Evolutionary conservation across 2,888 invertebrate species (phyloP).

Genomic region (Eucera pruinosa): DNA sequence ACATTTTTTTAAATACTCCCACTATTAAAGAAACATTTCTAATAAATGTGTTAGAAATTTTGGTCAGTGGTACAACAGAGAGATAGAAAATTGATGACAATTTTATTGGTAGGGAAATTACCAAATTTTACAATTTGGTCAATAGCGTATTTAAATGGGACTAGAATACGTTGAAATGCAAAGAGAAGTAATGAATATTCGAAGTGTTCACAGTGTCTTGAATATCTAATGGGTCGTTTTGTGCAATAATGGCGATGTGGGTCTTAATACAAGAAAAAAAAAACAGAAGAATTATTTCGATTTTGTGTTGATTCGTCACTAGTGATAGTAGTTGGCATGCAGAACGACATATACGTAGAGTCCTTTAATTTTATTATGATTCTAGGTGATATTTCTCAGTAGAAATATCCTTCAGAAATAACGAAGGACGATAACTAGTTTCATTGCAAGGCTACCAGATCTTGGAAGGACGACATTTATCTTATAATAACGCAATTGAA

Average conservation of each 20-base stretch:
- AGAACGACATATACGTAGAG: neutral
- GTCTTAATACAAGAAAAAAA: no score
- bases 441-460: conserved; percentile 27
- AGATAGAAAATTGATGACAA: no score
- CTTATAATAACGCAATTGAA: no score
- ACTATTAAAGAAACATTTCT: no score
- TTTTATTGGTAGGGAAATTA: neutral
- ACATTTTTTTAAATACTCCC: no score
- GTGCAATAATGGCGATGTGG: no score
- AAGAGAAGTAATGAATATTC: neutral
- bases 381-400: conserved; percentile 6
- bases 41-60: no score
- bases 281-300: conserved; percentile 4
- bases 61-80: no score
- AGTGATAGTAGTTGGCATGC: conserved; percentile 6
- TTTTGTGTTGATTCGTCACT: neutral
- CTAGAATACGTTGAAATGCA: neutral
- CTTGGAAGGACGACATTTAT: neutral
- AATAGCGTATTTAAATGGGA: neutral
- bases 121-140: neutral
- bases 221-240: neutral
- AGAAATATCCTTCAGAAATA: conserved; percentile 13
- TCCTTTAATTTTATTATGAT: conserved; percentile 21
- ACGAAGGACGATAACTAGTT: conserved; percentile 27
- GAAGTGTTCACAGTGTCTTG: neutral